Evolutionary conservation across 2,797 vertebrate genomes (phyloP).

Genomic region (Jordanella pulchra): DNA sequence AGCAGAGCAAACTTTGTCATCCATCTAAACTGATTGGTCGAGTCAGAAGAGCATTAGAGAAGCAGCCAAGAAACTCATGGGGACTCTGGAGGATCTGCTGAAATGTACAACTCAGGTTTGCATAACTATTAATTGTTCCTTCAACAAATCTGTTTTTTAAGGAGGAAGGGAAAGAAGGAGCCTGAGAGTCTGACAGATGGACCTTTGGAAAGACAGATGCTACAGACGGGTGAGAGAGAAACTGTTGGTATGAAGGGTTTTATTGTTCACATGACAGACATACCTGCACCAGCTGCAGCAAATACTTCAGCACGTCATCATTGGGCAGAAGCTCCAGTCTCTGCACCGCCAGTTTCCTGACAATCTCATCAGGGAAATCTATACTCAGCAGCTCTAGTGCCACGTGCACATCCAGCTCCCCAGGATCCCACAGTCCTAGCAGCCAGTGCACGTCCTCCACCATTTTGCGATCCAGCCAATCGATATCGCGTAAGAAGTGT

Average conservation of each 20-base stretch:
- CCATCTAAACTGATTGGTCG: neutral
- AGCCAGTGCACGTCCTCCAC: conserved; percentile 82
- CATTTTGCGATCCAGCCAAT: conserved; percentile 73
- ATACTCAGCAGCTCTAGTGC: conserved; percentile 82
- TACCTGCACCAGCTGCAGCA: conserved; percentile 85
- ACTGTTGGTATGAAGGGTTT: neutral
- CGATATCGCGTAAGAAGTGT: conserved; percentile 71
- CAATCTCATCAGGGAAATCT: conserved; percentile 76
- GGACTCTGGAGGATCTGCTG: neutral
- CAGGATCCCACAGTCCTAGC: conserved; percentile 69
- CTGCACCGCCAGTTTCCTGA: conserved; percentile 76
- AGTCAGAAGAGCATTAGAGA: no score
- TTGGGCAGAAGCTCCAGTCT: conserved; percentile 78
- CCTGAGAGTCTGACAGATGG: no score
- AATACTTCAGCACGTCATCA: conserved; percentile 78
- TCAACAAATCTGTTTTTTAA: no score
- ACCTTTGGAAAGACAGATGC: no score
- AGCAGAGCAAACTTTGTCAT: no score
- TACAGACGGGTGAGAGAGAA: no score
- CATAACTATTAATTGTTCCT: no score
- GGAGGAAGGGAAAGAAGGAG: no score
- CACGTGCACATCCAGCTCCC: conserved; percentile 74
- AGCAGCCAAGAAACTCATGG: no score
- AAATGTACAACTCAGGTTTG: neutral
- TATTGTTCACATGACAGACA: neutral